Base-by-base conservation (phyloP, 1,140 invertebrate genomes). In the Caenorhabditis remanei region DNA sequence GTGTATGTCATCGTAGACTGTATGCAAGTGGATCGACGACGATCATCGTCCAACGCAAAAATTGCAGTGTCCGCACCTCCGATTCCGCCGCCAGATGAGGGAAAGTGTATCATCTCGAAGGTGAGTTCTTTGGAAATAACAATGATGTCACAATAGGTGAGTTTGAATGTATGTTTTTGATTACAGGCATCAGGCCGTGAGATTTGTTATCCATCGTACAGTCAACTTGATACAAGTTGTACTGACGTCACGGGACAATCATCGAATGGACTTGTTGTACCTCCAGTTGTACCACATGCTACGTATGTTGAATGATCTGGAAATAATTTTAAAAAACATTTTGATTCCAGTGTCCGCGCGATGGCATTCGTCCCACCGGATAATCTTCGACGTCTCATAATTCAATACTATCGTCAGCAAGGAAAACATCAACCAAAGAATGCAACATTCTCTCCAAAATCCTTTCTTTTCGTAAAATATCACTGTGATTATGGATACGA, bases 341-440 rank as follows among this genome's bases (percentile, higher is more conserved):
- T 67, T 24, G 82, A 19, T 84, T 91, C 79, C 84, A 92, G 91
- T 21, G 91, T 92, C 2, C 92, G 90, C 9, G 89, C 92, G 16
- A 93, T 92, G 92, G 91, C 91, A 6, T 92, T 93, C 87, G 91
- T 92, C 14, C 91, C 91, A 24, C 91, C 91, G 5, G 91, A 92
- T 55, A 90, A 92, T 84, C 86, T 92, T 7, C 90, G 92, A 14
- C 90, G 90, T 82, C 87, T 92, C 14, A 93, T 92, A 32, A 86
- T 89, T 21, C 91, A 92, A 84, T 92, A 92, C 89, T 92, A 92
- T 83, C 90, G 91, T 14, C 88, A 92, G 56, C 88, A 90, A 43
- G 88, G 86, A 86, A 90, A 91, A 55, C 90, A 90, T 24, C 84
- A 90, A 48, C 91, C 91, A 8, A 92, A 90, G 58, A 89, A 92